A percentile compares a stretch with the other conserved stretches of the same genome.
phyloP scores from a whole-genome alignment of 2,888 invertebrate species.

The Tigriopus californicus region DNA sequence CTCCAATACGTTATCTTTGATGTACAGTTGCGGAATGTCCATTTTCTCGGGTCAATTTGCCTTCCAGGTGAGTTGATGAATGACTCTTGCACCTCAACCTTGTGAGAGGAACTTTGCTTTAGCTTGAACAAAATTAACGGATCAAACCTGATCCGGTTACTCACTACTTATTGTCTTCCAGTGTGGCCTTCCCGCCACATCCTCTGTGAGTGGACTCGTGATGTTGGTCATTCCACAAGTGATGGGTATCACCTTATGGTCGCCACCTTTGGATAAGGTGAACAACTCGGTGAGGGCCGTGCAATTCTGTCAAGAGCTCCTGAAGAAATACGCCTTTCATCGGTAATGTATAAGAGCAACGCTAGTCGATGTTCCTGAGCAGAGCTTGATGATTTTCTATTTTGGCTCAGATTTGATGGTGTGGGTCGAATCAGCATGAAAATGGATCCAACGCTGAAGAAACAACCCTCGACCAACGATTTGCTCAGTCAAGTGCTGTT shows the following conservation, averaged over 20 bases:
- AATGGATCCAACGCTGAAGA: neutral
- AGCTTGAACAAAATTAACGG: too few species aligned
- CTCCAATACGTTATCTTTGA: constrained; percentile 78
- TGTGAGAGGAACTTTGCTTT: too few species aligned
- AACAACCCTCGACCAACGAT: neutral
- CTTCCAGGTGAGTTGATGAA: constrained; percentile 47
- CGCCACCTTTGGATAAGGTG: constrained; percentile 67
- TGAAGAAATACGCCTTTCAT: constrained; percentile 80
- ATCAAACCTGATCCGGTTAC: too few species aligned
- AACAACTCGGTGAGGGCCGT: constrained; percentile 81
- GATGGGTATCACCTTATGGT: constrained; percentile 86
- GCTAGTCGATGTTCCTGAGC: too few species aligned
- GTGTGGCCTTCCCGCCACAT: constrained; percentile 35
- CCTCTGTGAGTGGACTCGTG: constrained; percentile 60
- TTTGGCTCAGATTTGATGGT: neutral
- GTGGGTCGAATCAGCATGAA: neutral
- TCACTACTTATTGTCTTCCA: constrained; percentile 20
- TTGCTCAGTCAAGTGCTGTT: too few species aligned
- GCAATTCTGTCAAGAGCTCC: constrained; percentile 79
- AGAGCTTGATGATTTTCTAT: too few species aligned
- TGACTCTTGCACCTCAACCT: too few species aligned
- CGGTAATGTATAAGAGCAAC: too few species aligned
- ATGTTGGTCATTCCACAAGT: constrained; percentile 86
- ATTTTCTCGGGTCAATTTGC: constrained; percentile 78
- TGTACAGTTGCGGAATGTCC: constrained; percentile 84